These are phyloP conservation scores for Monoplex corrugatus DNA, from an alignment of 2,888 invertebrate species.

Conservation along the genomic window DNA sequence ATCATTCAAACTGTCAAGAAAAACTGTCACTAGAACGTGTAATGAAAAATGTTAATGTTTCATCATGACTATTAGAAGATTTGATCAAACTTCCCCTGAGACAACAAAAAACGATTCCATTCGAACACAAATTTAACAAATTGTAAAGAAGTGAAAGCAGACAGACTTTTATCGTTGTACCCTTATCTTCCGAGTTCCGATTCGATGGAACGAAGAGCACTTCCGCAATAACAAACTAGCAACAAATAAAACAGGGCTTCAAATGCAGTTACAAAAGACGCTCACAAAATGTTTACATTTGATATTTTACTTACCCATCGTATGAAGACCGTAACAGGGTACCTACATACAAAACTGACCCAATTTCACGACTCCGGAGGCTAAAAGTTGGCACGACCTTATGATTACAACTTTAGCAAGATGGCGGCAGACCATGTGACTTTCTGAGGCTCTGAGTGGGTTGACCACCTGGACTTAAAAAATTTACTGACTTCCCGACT, in stretches of 20 bases:
- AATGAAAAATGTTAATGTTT: not conserved
- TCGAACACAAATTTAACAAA: not conserved
- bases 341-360: conserved; percentile 11
- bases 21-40: not conserved
- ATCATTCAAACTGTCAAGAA: not conserved
- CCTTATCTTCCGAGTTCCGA: not conserved
- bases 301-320: conserved; percentile 34
- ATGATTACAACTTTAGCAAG: conserved; percentile 35
- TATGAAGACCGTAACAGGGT: not conserved
- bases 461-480: not conserved
- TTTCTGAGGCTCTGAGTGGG: conserved; percentile 37
- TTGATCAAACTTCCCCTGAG: not conserved
- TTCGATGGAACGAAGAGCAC: conserved; percentile 4
- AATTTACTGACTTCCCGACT: too few species aligned
- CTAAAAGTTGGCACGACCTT: not conserved
- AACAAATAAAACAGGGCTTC: not conserved
- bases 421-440: conserved; percentile 51
- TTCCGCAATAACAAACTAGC: conserved; percentile 20
- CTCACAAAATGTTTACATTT: not conserved
- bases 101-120: not conserved
- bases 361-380: conserved; percentile 1
- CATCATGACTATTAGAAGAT: not conserved
- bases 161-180: not conserved
- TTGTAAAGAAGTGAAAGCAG: conserved; percentile 9
- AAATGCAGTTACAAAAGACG: not conserved